Base-by-base conservation (phyloP, 2,113 vertebrate genomes). In the Vireo altiloquus region DNA sequence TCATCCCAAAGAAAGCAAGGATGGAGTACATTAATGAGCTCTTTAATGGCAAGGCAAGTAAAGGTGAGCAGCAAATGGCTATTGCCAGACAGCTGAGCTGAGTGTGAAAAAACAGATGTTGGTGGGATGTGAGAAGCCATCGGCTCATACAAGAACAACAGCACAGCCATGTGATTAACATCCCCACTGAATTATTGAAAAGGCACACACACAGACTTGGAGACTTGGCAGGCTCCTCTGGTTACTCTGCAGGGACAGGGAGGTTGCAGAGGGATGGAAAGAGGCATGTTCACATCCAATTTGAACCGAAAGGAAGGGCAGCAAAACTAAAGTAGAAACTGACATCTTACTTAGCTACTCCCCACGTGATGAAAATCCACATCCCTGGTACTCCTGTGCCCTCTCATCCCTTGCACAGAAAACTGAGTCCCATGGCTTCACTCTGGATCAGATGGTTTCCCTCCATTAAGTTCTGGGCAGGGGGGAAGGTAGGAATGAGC, bases 61-160 rank as follows among this genome's bases (percentile, higher is more conserved):
- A 97, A 95, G 94, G 94, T 95, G 96, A 95, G 89, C 80, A 82
- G 91, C 82, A 95, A 96, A 95, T 82, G 91, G 92, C 83, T 83
- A 12, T 53, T 95, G 89, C 56, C 83, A 70, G 65, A 49, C 80
- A 86, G 94, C 86, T 81, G 89, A 87, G 72, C 64, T 40, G 94
- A 80, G 72, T n/a, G 47, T 37, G 80, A 83, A 71, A 65, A 94
- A 91, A 57, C 94, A 90, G 71, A 46, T 71, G 85, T 86, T 87
- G 89, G 83, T 92, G 81, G 76, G 68, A 47, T 77, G 54, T 39
- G 54, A 59, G 92, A 74, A 82, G 82, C 3, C 0, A 42, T 59
- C 0, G 3, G 82, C 63, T 50, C 28, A 0, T 27, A 4, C 17
- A 69, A 68, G 90, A 81, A 53, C 66, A 86, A 25, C 82, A 79